Conservation (phyloP, 2,888 invertebrate species). For the Drosophila aldrichi region DNA sequence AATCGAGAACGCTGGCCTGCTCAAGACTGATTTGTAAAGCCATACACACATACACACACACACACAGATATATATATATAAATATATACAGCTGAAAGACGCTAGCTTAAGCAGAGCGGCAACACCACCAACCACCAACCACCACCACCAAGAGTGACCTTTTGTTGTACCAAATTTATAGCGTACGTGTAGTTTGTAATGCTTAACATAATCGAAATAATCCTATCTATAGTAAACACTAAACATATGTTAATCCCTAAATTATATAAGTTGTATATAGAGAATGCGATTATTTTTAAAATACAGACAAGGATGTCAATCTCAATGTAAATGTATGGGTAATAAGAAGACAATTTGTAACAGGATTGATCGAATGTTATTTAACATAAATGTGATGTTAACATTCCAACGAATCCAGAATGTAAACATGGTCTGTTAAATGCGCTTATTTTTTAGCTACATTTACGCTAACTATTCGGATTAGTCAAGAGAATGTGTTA, state of each 20-base stretch:
- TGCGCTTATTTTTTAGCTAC: neutral
- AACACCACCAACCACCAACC: conserved; percentile 18
- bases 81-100: conserved; percentile 66
- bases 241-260: conserved; percentile 19
- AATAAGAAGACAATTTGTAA: neutral
- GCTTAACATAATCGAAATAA: conserved; percentile 16
- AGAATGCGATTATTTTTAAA: conserved; percentile 1
- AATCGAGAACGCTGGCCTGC: conserved; percentile 92
- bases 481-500: neutral
- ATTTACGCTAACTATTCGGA: neutral
- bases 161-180: conserved; percentile 71
- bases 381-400: neutral
- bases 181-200: conserved; percentile 51
- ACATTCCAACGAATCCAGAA: neutral
- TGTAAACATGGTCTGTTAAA: neutral
- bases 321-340: neutral
- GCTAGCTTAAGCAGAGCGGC: conserved; percentile 51
- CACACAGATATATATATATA: conserved; percentile 40
- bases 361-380: neutral
- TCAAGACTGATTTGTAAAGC: conserved; percentile 90
- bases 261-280: conserved; percentile 44
- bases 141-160: conserved; percentile 74
- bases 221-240: conserved; percentile 16
- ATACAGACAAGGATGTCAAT: conserved; percentile 1
- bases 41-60: conserved; percentile 22